phyloP scores from a whole-genome alignment of 35 echinoderm and acorn worm genomes.

The Holothuria glaberrima region DNA sequence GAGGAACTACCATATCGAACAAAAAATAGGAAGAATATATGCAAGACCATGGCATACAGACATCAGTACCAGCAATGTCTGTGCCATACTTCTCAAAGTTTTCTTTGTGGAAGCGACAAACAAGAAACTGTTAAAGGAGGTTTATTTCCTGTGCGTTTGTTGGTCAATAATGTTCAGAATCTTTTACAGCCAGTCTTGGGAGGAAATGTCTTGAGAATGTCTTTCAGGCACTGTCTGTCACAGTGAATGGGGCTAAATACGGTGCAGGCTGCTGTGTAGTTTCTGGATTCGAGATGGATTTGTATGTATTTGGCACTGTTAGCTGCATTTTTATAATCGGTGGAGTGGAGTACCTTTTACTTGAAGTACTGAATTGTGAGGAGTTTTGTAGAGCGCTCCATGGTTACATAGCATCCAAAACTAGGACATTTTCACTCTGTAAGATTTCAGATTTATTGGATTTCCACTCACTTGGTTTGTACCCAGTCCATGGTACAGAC shows the following conservation, averaged over 20 bases:
- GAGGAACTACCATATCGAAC: no score
- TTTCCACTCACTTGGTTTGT: conserved; percentile 11
- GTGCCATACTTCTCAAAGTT: no score
- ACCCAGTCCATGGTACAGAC: conserved; percentile 16
- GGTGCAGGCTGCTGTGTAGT: conserved; percentile 35
- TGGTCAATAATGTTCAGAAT: no score
- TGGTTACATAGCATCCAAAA: conserved; percentile 59
- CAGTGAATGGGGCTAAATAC: background rate
- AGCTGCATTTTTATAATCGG: conserved; percentile 54
- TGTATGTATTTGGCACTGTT: conserved; percentile 55
- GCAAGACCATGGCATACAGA: no score
- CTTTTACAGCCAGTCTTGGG: no score
- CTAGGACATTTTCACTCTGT: conserved; percentile 8
- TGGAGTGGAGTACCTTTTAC: conserved; percentile 61
- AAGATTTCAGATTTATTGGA: conserved; percentile 34
- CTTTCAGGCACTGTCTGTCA: conserved; percentile 28
- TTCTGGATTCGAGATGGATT: no score
- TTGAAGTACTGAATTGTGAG: conserved; percentile 16
- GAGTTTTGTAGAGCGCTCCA: conserved; percentile 52
- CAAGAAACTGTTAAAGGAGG: no score
- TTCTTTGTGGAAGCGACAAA: no score
- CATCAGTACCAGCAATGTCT: no score
- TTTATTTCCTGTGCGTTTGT: no score
- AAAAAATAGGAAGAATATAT: no score
- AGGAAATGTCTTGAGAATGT: conserved; percentile 36